Conservation (phyloP, 2,113 vertebrate genomes). For the Physeter macrocephalus region DNA sequence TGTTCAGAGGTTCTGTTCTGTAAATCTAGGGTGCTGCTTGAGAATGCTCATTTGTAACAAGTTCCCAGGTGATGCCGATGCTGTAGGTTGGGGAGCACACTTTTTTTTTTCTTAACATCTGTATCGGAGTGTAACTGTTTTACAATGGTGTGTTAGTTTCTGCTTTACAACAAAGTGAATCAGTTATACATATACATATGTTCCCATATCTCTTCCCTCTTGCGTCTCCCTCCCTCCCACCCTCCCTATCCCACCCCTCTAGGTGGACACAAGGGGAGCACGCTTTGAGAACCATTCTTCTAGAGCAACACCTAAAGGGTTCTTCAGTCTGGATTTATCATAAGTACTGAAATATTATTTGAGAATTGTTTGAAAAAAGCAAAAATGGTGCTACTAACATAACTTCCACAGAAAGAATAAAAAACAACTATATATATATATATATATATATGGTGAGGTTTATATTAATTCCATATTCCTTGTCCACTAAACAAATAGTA, state of each 20-base stretch:
- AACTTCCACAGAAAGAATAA: background rate
- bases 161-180: too few species aligned
- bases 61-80: background rate
- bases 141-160: too few species aligned
- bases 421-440: background rate
- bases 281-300: background rate
- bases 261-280: too few species aligned
- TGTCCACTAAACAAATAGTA: background rate
- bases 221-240: too few species aligned
- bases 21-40: background rate
- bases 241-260: too few species aligned
- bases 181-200: too few species aligned
- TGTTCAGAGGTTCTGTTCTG: background rate
- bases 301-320: background rate
- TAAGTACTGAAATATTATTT: background rate
- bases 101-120: too few species aligned
- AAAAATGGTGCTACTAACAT: background rate
- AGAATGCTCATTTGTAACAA: background rate
- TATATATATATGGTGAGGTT: background rate
- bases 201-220: too few species aligned
- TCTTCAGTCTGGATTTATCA: background rate
- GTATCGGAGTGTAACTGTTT: too few species aligned
- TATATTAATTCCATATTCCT: background rate
- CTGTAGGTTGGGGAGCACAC: background rate
- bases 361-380: background rate